Evolutionary conservation across 2,888 invertebrate species (phyloP), one percentile per base, ranked within the genome.

Genomic region (Lymantria monacha): DNA sequence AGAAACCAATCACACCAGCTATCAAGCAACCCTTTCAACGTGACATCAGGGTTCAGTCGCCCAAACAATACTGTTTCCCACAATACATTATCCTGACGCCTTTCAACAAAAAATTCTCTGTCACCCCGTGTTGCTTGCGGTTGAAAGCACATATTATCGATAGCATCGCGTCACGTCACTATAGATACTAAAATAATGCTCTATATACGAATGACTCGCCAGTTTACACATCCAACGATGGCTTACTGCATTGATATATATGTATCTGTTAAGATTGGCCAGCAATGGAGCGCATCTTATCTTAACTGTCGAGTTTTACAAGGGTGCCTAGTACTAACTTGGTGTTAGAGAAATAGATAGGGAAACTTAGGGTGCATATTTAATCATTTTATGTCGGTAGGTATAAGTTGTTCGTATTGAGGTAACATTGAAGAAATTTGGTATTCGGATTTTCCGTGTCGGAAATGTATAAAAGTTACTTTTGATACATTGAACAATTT

Each of bases 281-380:
- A 42, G 55, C 51, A 55, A 54, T 61, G 50, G 14, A 43, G 7
- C 1, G 11, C 5, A 8, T 14, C 9, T 12, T 8, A n/a, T 10
- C 0, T n/a, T 13, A 31, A 10, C 5, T 31, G 15, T 40, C 37
- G n/a, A n/a, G 14, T 10, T 45, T 42, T 3, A 30, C 7, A 46
- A 11, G 0, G 38, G 30, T 49, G 33, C 51, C 31, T n/a, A 3
- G 11, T 13, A 30, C 9, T 7, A 8, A 30, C 44, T 12, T 59
- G 57, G 74, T 79, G 57, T 44, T 37, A 52, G 62, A 66, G 59
- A 63, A 70, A 72, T 74, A 81, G 79, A 81, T 78, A 75, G 79
- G 74, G 80, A 68, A 70, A 71, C 76, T 74, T 75, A 81, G 86
- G 87, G 87, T 89, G 86, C 88, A 88, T 88, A 86, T 87, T 85